These are phyloP conservation scores for Lobophora halterata DNA, from an alignment of 2,888 invertebrate genomes.

Conservation along the genomic window DNA sequence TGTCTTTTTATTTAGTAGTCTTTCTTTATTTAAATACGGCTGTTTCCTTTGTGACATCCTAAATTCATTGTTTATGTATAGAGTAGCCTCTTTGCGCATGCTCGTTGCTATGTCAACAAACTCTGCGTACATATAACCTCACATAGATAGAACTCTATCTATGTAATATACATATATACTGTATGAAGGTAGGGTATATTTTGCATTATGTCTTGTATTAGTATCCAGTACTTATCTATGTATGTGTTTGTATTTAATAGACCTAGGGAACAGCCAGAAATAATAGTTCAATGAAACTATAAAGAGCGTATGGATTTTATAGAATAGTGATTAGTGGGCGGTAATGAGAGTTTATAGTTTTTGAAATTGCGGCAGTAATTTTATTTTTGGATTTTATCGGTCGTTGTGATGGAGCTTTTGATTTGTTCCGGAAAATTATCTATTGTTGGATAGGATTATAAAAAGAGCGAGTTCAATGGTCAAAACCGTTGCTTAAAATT, in stretches of 20 bases:
- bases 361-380: conserved; percentile 16
- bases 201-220: conserved; percentile 34
- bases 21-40: conserved; percentile 26
- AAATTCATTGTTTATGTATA: conserved; percentile 72
- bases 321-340: conserved; percentile 27
- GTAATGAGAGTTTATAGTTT: conserved; percentile 21
- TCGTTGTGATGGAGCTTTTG: conserved; percentile 1
- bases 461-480: too few relatives aligned
- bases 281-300: conserved; percentile 38
- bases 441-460: too few relatives aligned
- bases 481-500: too few relatives aligned
- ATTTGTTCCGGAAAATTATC: background rate
- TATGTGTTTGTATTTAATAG: too few relatives aligned
- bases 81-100: conserved; percentile 62
- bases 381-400: conserved; percentile 22
- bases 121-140: conserved; percentile 35
- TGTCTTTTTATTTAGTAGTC: conserved; percentile 16
- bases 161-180: conserved; percentile 18
- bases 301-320: conserved; percentile 29
- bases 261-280: conserved; percentile 33
- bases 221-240: too few relatives aligned
- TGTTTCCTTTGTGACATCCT: conserved; percentile 38
- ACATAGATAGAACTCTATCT: conserved; percentile 5
- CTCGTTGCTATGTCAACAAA: conserved; percentile 71
- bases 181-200: conserved; percentile 10